phyloP scores from a whole-genome alignment of 2,888 invertebrate genomes.

The Branchellion lobata region DNA sequence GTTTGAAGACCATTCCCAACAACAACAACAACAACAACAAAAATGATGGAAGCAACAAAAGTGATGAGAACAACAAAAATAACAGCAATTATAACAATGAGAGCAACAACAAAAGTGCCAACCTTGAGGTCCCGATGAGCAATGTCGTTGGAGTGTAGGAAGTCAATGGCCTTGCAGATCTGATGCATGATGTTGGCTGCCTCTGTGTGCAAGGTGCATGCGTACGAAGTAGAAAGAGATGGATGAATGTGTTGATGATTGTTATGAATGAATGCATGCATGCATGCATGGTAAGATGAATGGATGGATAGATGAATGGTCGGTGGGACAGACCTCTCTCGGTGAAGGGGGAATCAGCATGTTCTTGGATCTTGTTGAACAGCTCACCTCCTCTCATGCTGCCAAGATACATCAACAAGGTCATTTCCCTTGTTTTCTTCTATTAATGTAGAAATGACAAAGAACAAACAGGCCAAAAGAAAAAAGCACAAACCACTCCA shows the following conservation, averaged over 20 bases:
- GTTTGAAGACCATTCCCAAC: no score
- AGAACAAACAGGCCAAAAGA: no score
- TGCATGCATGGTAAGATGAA: not conserved
- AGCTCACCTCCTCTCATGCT: constrained; percentile 91
- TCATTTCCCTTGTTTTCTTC: not conserved
- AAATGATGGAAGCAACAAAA: no score
- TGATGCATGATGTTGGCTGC: constrained; percentile 93
- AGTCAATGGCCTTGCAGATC: constrained; percentile 90
- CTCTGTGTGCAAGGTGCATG: constrained; percentile 71
- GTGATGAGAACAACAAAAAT: no score
- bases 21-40: no score
- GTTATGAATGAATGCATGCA: not conserved
- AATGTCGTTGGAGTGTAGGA: constrained; percentile 88
- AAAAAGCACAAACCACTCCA: constrained; percentile 79
- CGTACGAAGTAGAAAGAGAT: no score
- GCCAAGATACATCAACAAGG: not conserved
- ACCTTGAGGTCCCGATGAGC: constrained; percentile 97
- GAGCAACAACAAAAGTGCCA: not conserved
- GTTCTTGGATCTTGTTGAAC: constrained; percentile 92
- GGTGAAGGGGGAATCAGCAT: constrained; percentile 90
- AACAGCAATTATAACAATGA: no score
- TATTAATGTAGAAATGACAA: no score
- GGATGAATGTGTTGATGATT: constrained; percentile 17
- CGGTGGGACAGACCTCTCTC: constrained; percentile 73
- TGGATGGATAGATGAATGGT: no score